Percentiles rank a stretch among this genome's conserved stretches.
phyloP scores from a whole-genome alignment of 2,797 vertebrate species.

The Eospalax fontanierii region DNA sequence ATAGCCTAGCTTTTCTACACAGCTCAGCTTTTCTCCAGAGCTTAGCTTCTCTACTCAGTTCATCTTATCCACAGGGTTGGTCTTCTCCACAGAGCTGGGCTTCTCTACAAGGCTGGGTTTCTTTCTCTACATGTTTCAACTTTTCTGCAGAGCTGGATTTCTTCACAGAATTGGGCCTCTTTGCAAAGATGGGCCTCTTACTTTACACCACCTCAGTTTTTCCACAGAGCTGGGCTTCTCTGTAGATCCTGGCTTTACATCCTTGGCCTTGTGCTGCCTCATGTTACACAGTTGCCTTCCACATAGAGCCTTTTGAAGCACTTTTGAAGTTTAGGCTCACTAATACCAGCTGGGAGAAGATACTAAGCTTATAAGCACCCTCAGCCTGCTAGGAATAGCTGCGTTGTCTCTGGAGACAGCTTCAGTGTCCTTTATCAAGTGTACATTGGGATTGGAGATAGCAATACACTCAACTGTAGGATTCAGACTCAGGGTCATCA shows the following conservation, averaged over 20 bases:
- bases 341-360: neutral
- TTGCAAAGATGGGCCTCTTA: neutral
- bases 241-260: no score
- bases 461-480: neutral
- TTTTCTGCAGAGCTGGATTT: neutral
- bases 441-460: neutral
- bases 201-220: neutral
- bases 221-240: no score
- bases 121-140: neutral
- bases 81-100: neutral
- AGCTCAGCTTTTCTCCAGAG: neutral
- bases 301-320: neutral
- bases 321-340: neutral
- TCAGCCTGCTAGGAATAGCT: neutral
- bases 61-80: neutral
- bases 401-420: neutral
- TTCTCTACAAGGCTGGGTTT: neutral
- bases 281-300: neutral
- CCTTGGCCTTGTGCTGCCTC: neutral
- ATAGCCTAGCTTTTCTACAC: neutral
- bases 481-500: no score
- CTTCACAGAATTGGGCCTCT: neutral
- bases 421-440: neutral
- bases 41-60: neutral
- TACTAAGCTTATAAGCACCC: neutral